Evolutionary conservation across 2,113 vertebrate genomes (phyloP).

Genomic region (Diphyllodes magnificus): DNA sequence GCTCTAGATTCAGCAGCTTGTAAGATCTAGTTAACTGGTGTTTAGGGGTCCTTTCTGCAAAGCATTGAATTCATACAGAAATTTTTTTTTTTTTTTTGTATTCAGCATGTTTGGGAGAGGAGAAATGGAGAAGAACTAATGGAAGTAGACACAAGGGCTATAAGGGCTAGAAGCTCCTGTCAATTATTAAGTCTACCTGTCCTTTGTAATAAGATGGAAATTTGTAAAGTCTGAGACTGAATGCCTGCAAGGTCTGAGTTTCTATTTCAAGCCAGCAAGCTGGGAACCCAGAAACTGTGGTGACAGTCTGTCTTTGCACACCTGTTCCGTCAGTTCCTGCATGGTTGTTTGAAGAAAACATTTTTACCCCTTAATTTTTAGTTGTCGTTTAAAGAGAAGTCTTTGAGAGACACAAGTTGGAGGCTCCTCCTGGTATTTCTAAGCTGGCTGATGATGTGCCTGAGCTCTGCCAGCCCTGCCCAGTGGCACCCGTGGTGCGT

Average conservation of each 20-base stretch:
- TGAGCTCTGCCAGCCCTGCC: neutral
- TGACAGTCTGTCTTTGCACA: neutral
- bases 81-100: neutral
- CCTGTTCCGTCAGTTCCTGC: neutral
- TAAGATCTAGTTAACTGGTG: neutral
- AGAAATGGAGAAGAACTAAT: neutral
- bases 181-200: constrained; percentile 21
- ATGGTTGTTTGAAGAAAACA: neutral
- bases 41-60: neutral
- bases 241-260: neutral
- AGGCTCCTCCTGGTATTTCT: neutral
- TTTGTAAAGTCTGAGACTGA: neutral
- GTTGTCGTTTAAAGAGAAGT: neutral
- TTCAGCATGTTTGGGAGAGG: neutral
- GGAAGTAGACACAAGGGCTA: neutral
- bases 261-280: neutral
- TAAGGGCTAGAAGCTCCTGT: neutral
- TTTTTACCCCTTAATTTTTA: neutral
- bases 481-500: rapidly evolving
- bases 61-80: neutral
- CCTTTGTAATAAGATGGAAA: neutral
- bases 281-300: neutral
- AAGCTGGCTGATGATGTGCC: rapidly evolving
- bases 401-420: neutral
- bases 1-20: neutral